A percentile compares a stretch with the other conserved stretches of the same genome.
phyloP scores from a whole-genome alignment of 2,888 invertebrate genomes.

The Meiosimyza platycephala region DNA sequence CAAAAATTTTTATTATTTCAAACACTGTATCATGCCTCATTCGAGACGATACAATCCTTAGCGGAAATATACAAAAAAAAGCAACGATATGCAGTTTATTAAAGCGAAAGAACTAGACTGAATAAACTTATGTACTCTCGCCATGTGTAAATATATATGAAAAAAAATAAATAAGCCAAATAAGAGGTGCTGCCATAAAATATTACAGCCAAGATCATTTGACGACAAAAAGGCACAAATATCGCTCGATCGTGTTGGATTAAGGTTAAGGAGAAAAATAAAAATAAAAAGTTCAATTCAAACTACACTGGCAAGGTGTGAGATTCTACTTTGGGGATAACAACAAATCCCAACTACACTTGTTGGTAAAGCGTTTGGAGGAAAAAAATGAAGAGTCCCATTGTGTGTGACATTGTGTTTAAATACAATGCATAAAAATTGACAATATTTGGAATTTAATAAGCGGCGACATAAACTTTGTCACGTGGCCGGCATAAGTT shows the following conservation, averaged over 20 bases:
- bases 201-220: constrained; percentile 11
- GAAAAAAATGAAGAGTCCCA: too few relatives aligned
- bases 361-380: too few relatives aligned
- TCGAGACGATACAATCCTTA: too few relatives aligned
- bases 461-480: constrained; percentile 53
- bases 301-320: constrained; percentile 2
- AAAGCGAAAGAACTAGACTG: too few relatives aligned
- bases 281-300: background rate
- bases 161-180: too few relatives aligned
- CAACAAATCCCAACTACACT: background rate
- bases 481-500: constrained; percentile 53
- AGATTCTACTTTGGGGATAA: background rate
- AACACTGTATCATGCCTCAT: too few relatives aligned
- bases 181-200: constrained; percentile 21
- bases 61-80: too few relatives aligned
- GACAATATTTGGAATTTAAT: constrained; percentile 50
- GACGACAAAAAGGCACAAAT: constrained; percentile 8
- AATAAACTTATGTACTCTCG: too few relatives aligned
- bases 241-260: constrained; percentile 22
- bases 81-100: too few relatives aligned
- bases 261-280: background rate
- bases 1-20: too few relatives aligned
- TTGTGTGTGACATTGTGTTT: too few relatives aligned
- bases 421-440: constrained; percentile 22
- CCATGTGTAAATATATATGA: too few relatives aligned